phyloP scores from a whole-genome alignment of 2,888 invertebrate genomes.

The Acronicta psi region DNA sequence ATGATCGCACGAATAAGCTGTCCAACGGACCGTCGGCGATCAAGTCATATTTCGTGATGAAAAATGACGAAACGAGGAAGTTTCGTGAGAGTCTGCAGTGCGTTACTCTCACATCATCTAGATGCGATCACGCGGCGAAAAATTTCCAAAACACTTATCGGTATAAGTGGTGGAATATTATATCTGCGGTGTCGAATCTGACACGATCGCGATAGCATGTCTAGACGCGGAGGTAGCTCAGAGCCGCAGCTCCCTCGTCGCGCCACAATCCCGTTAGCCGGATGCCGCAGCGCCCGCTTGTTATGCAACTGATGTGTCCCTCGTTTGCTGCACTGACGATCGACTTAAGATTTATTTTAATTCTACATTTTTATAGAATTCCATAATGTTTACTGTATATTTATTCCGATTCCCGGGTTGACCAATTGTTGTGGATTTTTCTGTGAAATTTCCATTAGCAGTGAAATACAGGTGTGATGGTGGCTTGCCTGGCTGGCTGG shows the following conservation, averaged over 20 bases:
- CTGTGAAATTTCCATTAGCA: too few species aligned
- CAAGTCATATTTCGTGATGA: slow-evolving; percentile 74
- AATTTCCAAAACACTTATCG: slow-evolving; percentile 60
- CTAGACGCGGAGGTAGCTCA: slow-evolving; percentile 63
- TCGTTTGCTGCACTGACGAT: slow-evolving; percentile 61
- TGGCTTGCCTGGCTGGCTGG: too few species aligned
- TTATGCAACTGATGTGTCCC: slow-evolving; percentile 84
- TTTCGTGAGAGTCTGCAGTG: slow-evolving; percentile 68
- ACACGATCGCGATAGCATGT: slow-evolving; percentile 62
- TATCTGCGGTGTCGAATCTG: slow-evolving; percentile 65
- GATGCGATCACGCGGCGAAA: slow-evolving; percentile 55
- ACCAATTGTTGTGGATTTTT: too few species aligned
- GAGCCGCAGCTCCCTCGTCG: slow-evolving; percentile 67
- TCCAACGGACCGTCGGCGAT: slow-evolving; percentile 54
- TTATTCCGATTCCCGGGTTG: too few species aligned
- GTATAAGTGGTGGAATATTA: slow-evolving; percentile 60
- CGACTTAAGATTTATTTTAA: too few species aligned
- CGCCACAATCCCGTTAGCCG: slow-evolving; percentile 81
- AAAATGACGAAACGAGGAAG: slow-evolving; percentile 73
- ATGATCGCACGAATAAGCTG: slow-evolving; percentile 71
- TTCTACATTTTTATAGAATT: too few species aligned
- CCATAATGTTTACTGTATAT: too few species aligned
- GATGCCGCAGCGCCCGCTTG: slow-evolving; percentile 78
- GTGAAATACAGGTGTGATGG: too few species aligned
- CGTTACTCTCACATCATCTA: slow-evolving; percentile 54